These are phyloP conservation scores for Dryadula phaetusa DNA, from an alignment of 2,888 invertebrate species.

Conservation along the genomic window DNA sequence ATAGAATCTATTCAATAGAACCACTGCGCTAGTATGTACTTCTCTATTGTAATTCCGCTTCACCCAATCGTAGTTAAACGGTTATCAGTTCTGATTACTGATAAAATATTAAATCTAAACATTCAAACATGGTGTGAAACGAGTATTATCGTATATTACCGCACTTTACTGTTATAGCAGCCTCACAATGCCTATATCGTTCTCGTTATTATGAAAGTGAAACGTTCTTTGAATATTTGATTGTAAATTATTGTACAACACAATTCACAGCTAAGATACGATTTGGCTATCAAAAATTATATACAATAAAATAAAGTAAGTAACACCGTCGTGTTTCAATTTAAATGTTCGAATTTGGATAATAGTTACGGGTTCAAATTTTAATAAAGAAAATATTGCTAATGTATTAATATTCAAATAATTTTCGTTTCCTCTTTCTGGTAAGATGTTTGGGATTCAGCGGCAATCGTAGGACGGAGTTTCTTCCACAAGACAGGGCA, in stretches of 20 bases:
- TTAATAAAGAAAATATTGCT: too few species aligned
- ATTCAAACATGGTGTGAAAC: conserved; percentile 30
- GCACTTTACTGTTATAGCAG: conserved; percentile 34
- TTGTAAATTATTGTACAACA: conserved; percentile 37
- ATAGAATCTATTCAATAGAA: too few species aligned
- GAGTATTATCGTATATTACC: conserved; percentile 31
- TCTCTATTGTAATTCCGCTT: not conserved
- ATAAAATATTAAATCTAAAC: conserved; percentile 27
- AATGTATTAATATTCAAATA: too few species aligned
- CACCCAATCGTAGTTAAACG: conserved; percentile 16
- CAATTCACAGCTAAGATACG: conserved; percentile 17
- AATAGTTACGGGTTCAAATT: too few species aligned
- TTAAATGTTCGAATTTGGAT: too few species aligned
- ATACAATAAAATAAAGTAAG: conserved; percentile 2
- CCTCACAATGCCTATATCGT: conserved; percentile 42
- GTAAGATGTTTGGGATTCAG: too few species aligned
- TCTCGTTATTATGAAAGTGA: conserved; percentile 41
- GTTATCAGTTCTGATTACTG: conserved; percentile 20
- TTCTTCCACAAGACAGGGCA: not conserved
- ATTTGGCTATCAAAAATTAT: conserved; percentile 21
- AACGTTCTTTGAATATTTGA: conserved; percentile 43
- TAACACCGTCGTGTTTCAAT: too few species aligned
- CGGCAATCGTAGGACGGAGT: not conserved
- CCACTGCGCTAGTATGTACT: not conserved
- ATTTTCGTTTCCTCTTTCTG: too few species aligned